phyloP scores from a whole-genome alignment of 2,888 invertebrate species.

The Cyclophora albipunctata region DNA sequence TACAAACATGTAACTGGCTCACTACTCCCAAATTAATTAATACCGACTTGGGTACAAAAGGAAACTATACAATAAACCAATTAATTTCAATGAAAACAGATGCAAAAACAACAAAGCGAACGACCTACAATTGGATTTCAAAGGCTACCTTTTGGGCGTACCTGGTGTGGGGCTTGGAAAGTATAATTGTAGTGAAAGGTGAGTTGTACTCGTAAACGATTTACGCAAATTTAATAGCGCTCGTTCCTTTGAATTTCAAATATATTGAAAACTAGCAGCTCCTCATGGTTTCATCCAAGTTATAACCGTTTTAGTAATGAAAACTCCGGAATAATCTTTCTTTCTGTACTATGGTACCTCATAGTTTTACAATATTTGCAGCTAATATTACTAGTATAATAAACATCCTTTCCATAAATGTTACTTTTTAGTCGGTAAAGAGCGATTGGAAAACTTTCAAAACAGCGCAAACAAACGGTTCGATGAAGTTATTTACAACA shows the following conservation, averaged over 20 bases:
- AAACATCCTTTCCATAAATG: too few relatives aligned
- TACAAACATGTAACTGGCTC: too few relatives aligned
- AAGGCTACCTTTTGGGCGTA: conserved; percentile 81
- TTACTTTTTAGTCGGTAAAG: conserved; percentile 60
- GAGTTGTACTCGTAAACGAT: conserved; percentile 1
- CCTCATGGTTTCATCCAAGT: background rate
- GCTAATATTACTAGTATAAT: too few relatives aligned
- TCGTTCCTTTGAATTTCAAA: background rate
- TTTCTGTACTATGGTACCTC: too few relatives aligned
- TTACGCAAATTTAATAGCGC: too few relatives aligned
- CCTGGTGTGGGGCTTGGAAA: conserved; percentile 77
- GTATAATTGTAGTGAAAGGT: conserved; percentile 72
- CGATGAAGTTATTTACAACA: conserved; percentile 84
- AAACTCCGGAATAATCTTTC: too few relatives aligned
- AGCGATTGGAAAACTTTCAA: conserved; percentile 72
- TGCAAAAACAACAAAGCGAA: conserved; percentile 58
- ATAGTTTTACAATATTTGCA: too few relatives aligned
- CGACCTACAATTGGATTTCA: conserved; percentile 79
- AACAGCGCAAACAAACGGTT: conserved; percentile 78
- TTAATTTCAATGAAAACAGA: conserved; percentile 24
- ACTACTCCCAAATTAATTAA: too few relatives aligned
- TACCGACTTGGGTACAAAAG: too few relatives aligned
- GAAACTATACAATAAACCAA: too few relatives aligned
- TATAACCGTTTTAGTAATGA: too few relatives aligned
- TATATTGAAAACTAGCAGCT: background rate